These are phyloP conservation scores for Eptatretus burgeri DNA, from an alignment of 2,113 vertebrate genomes.

Conservation along the genomic window DNA sequence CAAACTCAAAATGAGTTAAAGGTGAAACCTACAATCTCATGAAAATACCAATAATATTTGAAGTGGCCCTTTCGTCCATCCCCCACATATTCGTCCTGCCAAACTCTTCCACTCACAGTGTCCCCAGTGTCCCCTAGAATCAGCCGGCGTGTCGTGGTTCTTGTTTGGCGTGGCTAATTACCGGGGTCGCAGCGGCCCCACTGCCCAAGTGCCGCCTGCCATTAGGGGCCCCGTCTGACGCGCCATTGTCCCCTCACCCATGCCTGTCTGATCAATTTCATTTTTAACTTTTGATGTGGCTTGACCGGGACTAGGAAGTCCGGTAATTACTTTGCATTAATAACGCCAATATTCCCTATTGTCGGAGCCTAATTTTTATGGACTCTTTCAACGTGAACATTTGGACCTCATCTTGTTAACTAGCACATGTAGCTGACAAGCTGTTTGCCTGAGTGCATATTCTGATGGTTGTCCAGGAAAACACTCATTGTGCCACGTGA, in stretches of 20 bases:
- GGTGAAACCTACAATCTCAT: no score
- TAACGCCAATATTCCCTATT: slow-evolving; percentile 2
- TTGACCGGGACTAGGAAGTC: background rate
- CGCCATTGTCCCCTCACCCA: slow-evolving; percentile 6
- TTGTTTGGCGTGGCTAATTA: slow-evolving; percentile 3
- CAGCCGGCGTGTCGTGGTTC: no score
- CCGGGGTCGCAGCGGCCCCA: background rate
- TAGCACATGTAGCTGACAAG: background rate
- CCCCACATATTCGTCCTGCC: no score
- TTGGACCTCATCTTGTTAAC: background rate
- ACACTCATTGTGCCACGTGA: no score
- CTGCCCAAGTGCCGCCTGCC: background rate
- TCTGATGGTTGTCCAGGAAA: no score
- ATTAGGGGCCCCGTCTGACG: background rate
- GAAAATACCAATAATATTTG: no score
- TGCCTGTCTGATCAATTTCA: slow-evolving; percentile 3
- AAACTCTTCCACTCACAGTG: no score
- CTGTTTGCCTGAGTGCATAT: no score
- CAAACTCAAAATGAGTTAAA: no score
- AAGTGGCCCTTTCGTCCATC: no score
- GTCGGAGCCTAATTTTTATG: slow-evolving; percentile 2
- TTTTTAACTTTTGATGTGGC: slow-evolving; percentile 1
- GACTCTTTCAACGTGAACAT: background rate
- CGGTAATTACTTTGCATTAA: background rate
- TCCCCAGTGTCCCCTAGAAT: no score